Conservation (phyloP, 2,113 vertebrate species). For the Pipa parva region DNA sequence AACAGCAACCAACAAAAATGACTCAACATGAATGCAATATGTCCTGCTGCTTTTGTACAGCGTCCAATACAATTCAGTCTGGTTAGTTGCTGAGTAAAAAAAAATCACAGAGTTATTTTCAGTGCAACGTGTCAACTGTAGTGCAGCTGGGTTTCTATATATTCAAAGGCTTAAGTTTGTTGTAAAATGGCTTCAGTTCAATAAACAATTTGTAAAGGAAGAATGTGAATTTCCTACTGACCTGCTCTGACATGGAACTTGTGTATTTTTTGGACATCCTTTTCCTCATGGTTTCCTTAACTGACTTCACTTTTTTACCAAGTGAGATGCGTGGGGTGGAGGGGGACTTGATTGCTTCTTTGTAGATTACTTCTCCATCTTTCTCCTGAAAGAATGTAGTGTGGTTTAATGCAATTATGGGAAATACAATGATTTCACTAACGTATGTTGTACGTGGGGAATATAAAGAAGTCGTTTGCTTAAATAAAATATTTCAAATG, state of each 20-base stretch:
- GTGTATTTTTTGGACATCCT: slow-evolving; percentile 98
- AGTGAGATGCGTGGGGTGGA: slow-evolving; percentile 89
- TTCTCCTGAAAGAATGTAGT: slow-evolving; percentile 68
- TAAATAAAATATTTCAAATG: no score
- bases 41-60: no score
- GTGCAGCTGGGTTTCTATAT: slow-evolving; percentile 10
- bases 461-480: no score
- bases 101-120: no score
- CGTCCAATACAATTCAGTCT: no score
- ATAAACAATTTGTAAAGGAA: slow-evolving; percentile 20
- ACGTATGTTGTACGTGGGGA: no score
- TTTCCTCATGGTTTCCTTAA: slow-evolving; percentile 98
- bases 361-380: slow-evolving; percentile 87
- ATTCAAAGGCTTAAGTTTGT: slow-evolving; percentile 3
- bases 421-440: no score
- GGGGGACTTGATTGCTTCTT: slow-evolving; percentile 91
- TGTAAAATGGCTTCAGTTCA: slow-evolving; percentile 6
- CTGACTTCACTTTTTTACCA: slow-evolving; percentile 96
- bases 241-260: slow-evolving; percentile 88
- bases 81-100: no score
- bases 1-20: no score
- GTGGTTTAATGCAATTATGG: no score
- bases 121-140: background rate
- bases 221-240: slow-evolving; percentile 48
- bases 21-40: no score